Percentiles rank a stretch among this genome's conserved stretches.
These are phyloP conservation scores for Nomada ferruginata DNA, from an alignment of 2,888 invertebrate species.

Conservation along the genomic window DNA sequence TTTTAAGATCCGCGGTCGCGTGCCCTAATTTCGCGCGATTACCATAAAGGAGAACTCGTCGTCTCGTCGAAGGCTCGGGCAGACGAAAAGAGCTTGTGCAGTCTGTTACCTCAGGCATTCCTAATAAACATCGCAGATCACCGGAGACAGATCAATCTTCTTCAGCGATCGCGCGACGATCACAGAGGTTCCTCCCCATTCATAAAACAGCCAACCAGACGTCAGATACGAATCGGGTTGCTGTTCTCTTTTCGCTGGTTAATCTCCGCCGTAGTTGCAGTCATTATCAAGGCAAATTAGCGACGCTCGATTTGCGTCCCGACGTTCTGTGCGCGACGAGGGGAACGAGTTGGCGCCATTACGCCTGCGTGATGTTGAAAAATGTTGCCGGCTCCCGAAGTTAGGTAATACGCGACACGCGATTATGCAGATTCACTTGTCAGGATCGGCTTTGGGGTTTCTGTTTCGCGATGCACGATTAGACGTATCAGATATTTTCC, in stretches of 20 bases:
- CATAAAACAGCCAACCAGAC: slow-evolving; percentile 58
- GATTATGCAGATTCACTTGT: slow-evolving; percentile 22
- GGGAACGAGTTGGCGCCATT: slow-evolving; percentile 61
- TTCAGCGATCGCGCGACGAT: slow-evolving; percentile 62
- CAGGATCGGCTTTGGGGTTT: neutral
- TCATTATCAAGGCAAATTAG: slow-evolving; percentile 70
- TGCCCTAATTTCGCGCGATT: slow-evolving; percentile 39
- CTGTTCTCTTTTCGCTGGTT: slow-evolving; percentile 37
- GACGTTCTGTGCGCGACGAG: slow-evolving; percentile 51
- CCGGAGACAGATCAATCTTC: slow-evolving; percentile 66
- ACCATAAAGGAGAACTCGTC: slow-evolving; percentile 24
- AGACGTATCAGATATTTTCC: too few species aligned
- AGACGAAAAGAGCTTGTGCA: slow-evolving; percentile 29
- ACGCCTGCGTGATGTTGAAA: slow-evolving; percentile 57
- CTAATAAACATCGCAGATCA: slow-evolving; percentile 66
- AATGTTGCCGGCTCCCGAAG: slow-evolving; percentile 32
- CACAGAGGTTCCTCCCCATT: slow-evolving; percentile 61
- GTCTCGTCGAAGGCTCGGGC: slow-evolving; percentile 2
- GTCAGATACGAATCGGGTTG: slow-evolving; percentile 56
- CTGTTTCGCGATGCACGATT: too few species aligned
- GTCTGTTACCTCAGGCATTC: slow-evolving; percentile 57
- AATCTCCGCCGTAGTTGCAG: slow-evolving; percentile 58
- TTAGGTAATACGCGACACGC: slow-evolving; percentile 51
- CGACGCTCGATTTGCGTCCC: slow-evolving; percentile 65
- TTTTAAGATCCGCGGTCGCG: slow-evolving; percentile 28